Percentiles rank a stretch among this genome's conserved stretches.
Conservation (phyloP, 2,113 vertebrate genomes). For the Microcebus griseorufus region DNA sequence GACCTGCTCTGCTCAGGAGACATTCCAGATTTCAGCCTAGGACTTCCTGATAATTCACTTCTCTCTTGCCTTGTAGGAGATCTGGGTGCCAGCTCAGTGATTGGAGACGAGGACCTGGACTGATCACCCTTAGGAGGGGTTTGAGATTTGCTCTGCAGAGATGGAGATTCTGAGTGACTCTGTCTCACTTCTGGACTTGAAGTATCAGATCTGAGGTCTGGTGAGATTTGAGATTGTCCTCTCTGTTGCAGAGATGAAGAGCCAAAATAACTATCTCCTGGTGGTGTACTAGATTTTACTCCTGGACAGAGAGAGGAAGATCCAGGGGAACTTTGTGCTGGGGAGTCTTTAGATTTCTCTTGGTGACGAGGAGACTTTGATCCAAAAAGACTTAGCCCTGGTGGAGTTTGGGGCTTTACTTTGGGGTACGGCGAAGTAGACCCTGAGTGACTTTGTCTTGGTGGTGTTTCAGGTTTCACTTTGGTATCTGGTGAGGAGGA, state of each 20-base stretch:
- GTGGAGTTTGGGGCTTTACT: conserved; percentile 67
- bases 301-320: neutral
- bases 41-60: neutral
- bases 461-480: conserved; percentile 70
- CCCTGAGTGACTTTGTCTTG: conserved; percentile 66
- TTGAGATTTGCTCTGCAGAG: conserved; percentile 61
- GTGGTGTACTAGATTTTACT: conserved; percentile 10
- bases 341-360: conserved; percentile 58
- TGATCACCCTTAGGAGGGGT: conserved; percentile 38
- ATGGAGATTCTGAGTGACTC: conserved; percentile 43
- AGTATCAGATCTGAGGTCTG: conserved; percentile 32
- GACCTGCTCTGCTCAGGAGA: conserved; percentile 64
- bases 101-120: conserved; percentile 71
- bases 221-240: conserved; percentile 59
- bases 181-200: conserved; percentile 68
- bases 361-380: conserved; percentile 67
- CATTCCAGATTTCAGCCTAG: conserved; percentile 43
- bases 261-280: conserved; percentile 36
- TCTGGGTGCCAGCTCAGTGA: conserved; percentile 48
- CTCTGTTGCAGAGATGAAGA: conserved; percentile 55
- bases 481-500: conserved; percentile 76
- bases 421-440: conserved; percentile 60
- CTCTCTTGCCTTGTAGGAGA: conserved; percentile 55
- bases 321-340: conserved; percentile 48
- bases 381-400: conserved; percentile 40